phyloP scores from a whole-genome alignment of 2,888 invertebrate genomes.

The Cremastinae sp. region DNA sequence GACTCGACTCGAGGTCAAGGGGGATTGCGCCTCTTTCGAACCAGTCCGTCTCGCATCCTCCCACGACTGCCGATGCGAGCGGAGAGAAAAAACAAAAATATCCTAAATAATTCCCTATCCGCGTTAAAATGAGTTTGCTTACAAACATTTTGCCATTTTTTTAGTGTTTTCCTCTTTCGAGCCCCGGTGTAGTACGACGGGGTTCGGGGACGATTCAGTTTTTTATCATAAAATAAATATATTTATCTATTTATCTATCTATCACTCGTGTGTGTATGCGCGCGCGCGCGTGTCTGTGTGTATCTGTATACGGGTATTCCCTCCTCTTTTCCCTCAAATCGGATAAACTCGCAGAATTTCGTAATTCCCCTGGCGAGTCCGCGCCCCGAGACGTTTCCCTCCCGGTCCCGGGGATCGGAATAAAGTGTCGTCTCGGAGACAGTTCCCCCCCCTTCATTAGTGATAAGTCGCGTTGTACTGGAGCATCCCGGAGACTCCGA shows the following conservation, averaged over 20 bases:
- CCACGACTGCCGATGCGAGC: background rate
- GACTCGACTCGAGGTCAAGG: slow-evolving; percentile 22
- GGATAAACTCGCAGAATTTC: slow-evolving; percentile 5
- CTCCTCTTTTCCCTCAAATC: background rate
- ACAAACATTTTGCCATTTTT: slow-evolving; percentile 24
- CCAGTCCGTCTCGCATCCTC: background rate
- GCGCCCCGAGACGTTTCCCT: background rate
- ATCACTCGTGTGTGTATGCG: slow-evolving; percentile 58
- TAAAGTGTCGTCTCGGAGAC: background rate
- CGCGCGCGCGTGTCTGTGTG: slow-evolving; percentile 26
- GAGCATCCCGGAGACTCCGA: slow-evolving; percentile 74
- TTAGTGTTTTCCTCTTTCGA: slow-evolving; percentile 35
- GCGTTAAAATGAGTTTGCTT: slow-evolving; percentile 27
- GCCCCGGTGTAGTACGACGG: slow-evolving; percentile 61
- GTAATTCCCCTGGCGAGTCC: slow-evolving; percentile 15
- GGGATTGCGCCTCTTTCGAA: slow-evolving; percentile 1
- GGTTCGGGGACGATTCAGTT: slow-evolving; percentile 54
- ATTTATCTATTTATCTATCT: slow-evolving; percentile 60
- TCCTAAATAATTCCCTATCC: slow-evolving; percentile 1
- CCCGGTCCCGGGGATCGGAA: background rate
- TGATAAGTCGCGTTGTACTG: slow-evolving; percentile 79
- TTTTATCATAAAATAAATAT: slow-evolving; percentile 62
- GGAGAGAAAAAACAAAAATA: slow-evolving; percentile 8
- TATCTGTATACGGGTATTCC: background rate
- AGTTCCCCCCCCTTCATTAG: slow-evolving; percentile 67